A percentile compares a stretch with the other conserved stretches of the same genome.
phyloP scores from a whole-genome alignment of 2,113 vertebrate species.

The Phalacrocorax carbo region DNA sequence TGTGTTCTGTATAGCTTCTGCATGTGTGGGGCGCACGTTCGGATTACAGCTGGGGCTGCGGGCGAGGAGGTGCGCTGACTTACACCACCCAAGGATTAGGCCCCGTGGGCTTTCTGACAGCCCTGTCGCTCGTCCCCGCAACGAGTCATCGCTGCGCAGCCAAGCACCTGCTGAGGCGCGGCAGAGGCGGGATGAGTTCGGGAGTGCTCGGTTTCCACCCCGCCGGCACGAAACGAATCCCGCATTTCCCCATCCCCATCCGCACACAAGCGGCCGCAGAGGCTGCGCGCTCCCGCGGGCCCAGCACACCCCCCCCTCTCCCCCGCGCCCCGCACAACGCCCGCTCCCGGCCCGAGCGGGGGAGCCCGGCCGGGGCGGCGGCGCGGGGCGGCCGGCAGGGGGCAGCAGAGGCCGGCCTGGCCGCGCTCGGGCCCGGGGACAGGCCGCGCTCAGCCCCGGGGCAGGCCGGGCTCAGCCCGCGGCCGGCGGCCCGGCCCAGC shows the following conservation, averaged over 20 bases:
- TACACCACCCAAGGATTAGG: neutral
- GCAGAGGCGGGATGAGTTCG: too few species aligned
- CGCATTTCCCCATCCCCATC: neutral
- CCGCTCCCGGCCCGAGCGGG: too few species aligned
- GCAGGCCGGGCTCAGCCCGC: too few species aligned
- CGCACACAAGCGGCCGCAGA: neutral
- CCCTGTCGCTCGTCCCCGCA: accelerated
- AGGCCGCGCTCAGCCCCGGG: neutral
- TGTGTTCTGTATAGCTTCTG: accelerated
- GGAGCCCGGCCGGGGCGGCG: too few species aligned
- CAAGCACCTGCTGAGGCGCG: accelerated
- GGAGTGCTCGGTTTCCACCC: neutral
- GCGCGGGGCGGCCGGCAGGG: too few species aligned
- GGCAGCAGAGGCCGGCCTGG: too few species aligned
- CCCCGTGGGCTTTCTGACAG: accelerated
- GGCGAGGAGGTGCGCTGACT: accelerated
- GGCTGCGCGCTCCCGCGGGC: too few species aligned
- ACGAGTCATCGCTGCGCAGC: accelerated
- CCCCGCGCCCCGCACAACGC: too few species aligned
- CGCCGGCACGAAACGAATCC: neutral
- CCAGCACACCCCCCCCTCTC: too few species aligned
- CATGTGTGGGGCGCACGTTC: accelerated
- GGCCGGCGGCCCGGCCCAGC: too few species aligned
- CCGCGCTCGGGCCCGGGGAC: too few species aligned
- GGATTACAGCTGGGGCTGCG: neutral